Percentiles rank a stretch among this genome's conserved stretches.
These are phyloP conservation scores for Paraplagusia blochii DNA, from an alignment of 2,113 vertebrate species.

Conservation along the genomic window DNA sequence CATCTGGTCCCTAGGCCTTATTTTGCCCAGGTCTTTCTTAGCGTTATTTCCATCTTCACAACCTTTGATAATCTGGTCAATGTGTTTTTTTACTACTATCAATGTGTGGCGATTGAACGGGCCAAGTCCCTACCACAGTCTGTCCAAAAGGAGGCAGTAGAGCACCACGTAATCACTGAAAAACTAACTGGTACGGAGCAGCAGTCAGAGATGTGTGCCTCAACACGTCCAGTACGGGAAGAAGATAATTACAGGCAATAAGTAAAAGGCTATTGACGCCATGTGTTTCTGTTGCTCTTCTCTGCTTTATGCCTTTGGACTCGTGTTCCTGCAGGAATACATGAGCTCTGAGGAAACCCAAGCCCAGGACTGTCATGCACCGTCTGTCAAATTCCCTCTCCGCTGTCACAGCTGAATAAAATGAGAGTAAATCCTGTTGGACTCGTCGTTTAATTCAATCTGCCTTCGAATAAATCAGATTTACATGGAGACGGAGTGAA, in stretches of 20 bases:
- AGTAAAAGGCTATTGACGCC: constrained; percentile 80
- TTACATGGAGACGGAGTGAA: neutral
- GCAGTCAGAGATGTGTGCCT: constrained; percentile 42
- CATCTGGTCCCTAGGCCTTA: too few species aligned
- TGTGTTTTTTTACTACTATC: neutral
- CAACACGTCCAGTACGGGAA: constrained; percentile 81
- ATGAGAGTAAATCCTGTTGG: neutral
- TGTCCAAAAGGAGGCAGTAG: constrained; percentile 65
- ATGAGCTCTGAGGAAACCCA: neutral
- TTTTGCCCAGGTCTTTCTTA: too few species aligned
- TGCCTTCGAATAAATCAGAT: neutral
- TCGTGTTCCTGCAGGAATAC: constrained; percentile 44
- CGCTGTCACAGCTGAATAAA: neutral
- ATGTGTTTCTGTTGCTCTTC: constrained; percentile 10
- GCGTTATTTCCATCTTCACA: too few species aligned
- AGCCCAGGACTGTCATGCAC: neutral
- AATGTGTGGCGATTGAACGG: neutral
- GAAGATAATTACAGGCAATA: constrained; percentile 85
- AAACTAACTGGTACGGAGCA: neutral
- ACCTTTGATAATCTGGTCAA: neutral
- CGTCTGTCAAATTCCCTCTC: neutral
- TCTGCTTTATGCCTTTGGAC: constrained; percentile 4
- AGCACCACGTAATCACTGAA: constrained; percentile 46
- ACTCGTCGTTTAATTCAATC: constrained; percentile 7
- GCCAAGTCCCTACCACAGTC: neutral